Evolutionary conservation across 1,140 invertebrate genomes (phyloP).

Genomic region (Drosophila navojoa): DNA sequence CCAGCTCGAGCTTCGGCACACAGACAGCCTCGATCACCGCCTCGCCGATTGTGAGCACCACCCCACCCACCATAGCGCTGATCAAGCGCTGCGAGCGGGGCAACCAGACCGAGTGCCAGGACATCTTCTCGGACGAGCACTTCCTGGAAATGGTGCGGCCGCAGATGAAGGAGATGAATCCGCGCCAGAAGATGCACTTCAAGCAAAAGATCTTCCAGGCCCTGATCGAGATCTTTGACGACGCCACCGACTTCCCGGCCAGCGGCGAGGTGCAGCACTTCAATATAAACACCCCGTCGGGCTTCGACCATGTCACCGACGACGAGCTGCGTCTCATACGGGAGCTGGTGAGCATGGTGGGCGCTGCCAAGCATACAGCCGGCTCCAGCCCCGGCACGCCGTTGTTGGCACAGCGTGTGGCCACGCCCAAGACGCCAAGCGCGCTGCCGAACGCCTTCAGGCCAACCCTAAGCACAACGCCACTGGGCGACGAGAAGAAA

Average conservation of each 20-base stretch:
- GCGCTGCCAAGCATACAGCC: constrained; percentile 41
- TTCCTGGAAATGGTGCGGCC: constrained; percentile 65
- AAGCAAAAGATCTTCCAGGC: constrained; percentile 65
- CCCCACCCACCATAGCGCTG: not conserved
- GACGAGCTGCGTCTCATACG: constrained; percentile 53
- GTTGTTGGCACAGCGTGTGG: not conserved
- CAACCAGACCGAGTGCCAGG: constrained; percentile 37
- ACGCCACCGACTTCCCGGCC: constrained; percentile 63
- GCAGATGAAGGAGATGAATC: constrained; percentile 67
- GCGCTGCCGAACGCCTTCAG: constrained; percentile 27
- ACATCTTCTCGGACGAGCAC: constrained; percentile 54
- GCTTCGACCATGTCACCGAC: constrained; percentile 48
- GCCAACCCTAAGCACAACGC: not conserved
- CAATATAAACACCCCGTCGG: constrained; percentile 69
- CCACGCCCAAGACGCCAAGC: constrained; percentile 1
- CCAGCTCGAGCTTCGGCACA: not conserved
- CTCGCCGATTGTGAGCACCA: constrained; percentile 21
- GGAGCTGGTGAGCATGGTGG: constrained; percentile 58
- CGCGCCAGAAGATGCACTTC: constrained; percentile 68
- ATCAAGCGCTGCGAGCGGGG: constrained; percentile 33
- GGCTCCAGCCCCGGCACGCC: not conserved
- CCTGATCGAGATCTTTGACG: constrained; percentile 75
- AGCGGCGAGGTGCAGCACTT: constrained; percentile 66
- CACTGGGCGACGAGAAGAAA: constrained; percentile 32
- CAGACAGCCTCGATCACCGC: constrained; percentile 20